Base-by-base conservation (phyloP, 2,797 vertebrate genomes). In the Centroberyx gerrardi region DNA sequence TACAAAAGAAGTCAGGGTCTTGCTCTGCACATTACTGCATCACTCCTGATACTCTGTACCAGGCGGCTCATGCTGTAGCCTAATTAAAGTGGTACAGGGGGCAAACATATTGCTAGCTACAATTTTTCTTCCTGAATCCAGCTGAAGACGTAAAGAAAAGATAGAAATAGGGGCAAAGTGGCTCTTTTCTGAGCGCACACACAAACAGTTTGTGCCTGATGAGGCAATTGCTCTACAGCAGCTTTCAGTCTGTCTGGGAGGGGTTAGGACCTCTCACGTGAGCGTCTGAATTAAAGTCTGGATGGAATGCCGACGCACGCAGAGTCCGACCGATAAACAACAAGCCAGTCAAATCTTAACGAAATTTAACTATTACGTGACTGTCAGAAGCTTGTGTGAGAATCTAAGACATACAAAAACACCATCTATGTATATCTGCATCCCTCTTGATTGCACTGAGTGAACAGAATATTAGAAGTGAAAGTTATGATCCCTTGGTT, bases 211-310 rank as follows among this genome's bases (percentile, higher is more conserved):
- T 63, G 40, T 18, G 71, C 18, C 48, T 29, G 38, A 9, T 29
- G 49, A 76, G 40, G 5, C 27, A 53, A 29, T 31, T 49, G 17
- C 18, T 27, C 8, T 55, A 59, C 33, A 67, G 27, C 6, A 66
- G 71, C 36, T 80, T 81, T 59, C 52, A 65, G 63, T 12, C 10
- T 15, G 66, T 73, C 44, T 65, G 62, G 48, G 46, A 55, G 44
- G 18, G 15, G 68, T 70, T 33, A 42, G 55, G 36, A 62, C 52
- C 56, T 48, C 52, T 80, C 64, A 79, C n/a, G 3, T 67, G 51
- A 80, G 31, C 3, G 13, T 59, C 76, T 77, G 69, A 67, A 76
- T 70, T 64, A 49, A 76, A 69, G 29, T 58, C 64, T 68, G 36
- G 28, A 6, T 58, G 58, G 72, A 76, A 85, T 70, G 72, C 42